These are phyloP conservation scores for Manis pentadactyla DNA, from an alignment of 2,797 vertebrate genomes.

Conservation along the genomic window DNA sequence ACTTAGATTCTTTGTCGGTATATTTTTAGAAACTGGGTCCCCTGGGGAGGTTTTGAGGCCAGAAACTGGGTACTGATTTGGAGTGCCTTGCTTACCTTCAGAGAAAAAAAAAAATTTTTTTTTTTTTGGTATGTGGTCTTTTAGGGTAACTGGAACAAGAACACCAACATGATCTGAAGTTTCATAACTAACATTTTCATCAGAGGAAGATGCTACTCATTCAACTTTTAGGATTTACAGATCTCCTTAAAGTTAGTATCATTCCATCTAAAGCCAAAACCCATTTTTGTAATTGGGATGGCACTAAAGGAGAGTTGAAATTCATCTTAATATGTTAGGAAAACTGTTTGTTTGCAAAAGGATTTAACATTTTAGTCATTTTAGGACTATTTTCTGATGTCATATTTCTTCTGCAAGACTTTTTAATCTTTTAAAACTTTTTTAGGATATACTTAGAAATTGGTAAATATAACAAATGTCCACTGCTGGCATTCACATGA, in stretches of 20 bases:
- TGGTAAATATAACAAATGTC: slow-evolving; percentile 83
- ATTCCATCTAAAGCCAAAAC: not conserved
- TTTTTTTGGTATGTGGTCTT: not conserved
- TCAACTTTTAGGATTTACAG: slow-evolving; percentile 2
- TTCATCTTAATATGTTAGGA: slow-evolving; percentile 14
- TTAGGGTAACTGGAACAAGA: slow-evolving; percentile 31
- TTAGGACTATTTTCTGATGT: slow-evolving; percentile 46
- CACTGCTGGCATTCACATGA: slow-evolving; percentile 82
- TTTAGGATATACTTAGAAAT: slow-evolving; percentile 75
- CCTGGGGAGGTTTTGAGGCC: not conserved
- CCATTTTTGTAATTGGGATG: slow-evolving; percentile 15
- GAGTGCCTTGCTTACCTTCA: not conserved
- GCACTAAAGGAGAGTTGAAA: slow-evolving; percentile 27
- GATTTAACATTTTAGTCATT: not conserved
- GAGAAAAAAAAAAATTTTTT: not conserved
- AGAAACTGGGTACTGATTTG: not conserved
- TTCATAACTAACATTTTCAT: not conserved
- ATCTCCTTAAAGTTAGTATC: slow-evolving; percentile 3
- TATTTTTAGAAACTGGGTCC: not conserved
- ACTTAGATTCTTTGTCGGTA: not conserved
- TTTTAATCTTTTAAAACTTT: slow-evolving; percentile 56
- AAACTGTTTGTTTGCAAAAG: slow-evolving; percentile 26
- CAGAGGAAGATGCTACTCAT: not conserved
- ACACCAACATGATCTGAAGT: not conserved
- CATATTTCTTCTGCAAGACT: slow-evolving; percentile 59